These are phyloP conservation scores for Crax fasciolata DNA, from an alignment of 2,797 vertebrate species.

Conservation along the genomic window DNA sequence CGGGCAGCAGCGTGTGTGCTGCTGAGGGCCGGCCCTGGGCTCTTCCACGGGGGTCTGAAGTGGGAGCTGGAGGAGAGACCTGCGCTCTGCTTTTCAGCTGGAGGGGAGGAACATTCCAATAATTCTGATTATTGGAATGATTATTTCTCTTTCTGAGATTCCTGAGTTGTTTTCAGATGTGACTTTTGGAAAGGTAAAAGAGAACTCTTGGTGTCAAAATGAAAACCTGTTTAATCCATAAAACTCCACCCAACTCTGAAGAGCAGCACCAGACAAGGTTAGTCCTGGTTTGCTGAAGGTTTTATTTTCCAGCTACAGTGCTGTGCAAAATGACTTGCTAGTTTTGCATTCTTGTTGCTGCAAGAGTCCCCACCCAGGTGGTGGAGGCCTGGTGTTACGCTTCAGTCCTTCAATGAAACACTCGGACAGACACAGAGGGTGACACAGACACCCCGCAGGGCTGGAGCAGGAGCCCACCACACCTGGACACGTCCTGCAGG, in stretches of 20 bases:
- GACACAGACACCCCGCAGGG: fast-evolving
- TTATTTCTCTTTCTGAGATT: neutral
- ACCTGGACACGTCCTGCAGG: too few species aligned
- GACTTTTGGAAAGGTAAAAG: neutral
- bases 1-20: fast-evolving
- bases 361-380: neutral
- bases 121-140: too few species aligned
- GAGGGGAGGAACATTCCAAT: neutral
- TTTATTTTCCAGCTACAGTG: neutral
- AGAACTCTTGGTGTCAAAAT: neutral
- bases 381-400: neutral
- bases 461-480: too few species aligned
- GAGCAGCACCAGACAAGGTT: neutral
- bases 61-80: neutral
- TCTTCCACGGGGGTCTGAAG: neutral
- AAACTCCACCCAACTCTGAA: neutral
- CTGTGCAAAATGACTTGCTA: neutral
- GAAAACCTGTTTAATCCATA: neutral
- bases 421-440: too few species aligned
- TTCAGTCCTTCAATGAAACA: fast-evolving
- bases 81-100: neutral
- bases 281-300: neutral
- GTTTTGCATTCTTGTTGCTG: neutral
- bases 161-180: neutral
- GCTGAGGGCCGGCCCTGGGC: fast-evolving